These are phyloP conservation scores for Ptychodera flava DNA, from an alignment of 35 echinoderm and acorn worm species.

Conservation along the genomic window DNA sequence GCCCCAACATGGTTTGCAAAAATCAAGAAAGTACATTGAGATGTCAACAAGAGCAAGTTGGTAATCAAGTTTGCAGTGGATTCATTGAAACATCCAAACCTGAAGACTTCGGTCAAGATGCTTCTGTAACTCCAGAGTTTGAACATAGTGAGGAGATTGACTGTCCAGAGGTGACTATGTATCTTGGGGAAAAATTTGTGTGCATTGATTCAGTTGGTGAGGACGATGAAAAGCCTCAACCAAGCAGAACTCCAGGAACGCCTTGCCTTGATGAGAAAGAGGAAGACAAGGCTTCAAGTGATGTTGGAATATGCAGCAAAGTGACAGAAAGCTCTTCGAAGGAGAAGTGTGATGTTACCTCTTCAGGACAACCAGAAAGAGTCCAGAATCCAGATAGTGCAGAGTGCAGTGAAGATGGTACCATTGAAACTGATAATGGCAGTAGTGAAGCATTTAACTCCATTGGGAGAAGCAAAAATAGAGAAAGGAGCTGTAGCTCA, in stretches of 20 bases:
- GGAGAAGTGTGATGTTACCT: neutral
- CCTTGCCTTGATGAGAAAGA: neutral
- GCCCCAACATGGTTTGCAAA: too few species aligned
- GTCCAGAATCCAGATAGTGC: neutral
- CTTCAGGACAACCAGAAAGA: neutral
- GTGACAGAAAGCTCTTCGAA: too few species aligned
- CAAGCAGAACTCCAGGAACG: neutral
- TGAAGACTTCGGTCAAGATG: neutral
- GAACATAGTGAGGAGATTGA: neutral
- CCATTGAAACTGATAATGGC: neutral
- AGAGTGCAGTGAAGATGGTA: neutral
- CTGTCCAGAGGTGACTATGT: neutral
- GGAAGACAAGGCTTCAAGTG: neutral
- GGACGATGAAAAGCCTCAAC: neutral
- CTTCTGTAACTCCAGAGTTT: neutral
- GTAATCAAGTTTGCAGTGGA: neutral
- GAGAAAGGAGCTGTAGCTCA: neutral
- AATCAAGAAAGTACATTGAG: too few species aligned
- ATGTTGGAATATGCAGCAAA: neutral
- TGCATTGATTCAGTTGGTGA: neutral
- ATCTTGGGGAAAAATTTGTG: too few species aligned
- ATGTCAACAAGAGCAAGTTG: neutral
- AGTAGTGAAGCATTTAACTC: neutral
- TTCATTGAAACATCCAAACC: neutral
- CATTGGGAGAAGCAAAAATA: neutral